Conservation (phyloP, 2,113 vertebrate species). For the Apodemus sylvaticus region DNA sequence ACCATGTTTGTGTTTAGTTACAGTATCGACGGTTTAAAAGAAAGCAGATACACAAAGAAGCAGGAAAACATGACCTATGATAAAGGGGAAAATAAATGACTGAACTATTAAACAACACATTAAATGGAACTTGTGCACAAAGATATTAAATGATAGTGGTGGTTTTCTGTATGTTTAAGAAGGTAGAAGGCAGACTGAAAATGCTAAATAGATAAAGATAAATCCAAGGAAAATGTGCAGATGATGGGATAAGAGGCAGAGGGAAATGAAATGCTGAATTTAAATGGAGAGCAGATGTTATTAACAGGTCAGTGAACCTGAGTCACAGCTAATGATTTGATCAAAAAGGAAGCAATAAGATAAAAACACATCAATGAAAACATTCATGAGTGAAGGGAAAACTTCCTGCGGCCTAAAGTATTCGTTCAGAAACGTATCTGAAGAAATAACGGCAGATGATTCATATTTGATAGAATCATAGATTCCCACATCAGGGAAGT, state of each 20-base stretch:
- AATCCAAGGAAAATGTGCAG: not conserved
- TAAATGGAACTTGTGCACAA: not conserved
- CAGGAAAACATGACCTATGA: not conserved
- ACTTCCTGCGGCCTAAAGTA: not conserved
- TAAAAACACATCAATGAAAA: not conserved
- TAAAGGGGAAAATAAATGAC: not conserved
- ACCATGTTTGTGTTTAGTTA: not conserved
- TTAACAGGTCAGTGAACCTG: not conserved
- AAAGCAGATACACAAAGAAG: not conserved
- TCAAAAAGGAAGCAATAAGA: not conserved
- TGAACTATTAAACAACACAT: not conserved
- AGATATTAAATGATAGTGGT: not conserved
- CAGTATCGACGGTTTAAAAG: not conserved
- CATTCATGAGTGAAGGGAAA: not conserved
- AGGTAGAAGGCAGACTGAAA: not conserved
- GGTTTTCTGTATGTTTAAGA: not conserved
- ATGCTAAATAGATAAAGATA: not conserved
- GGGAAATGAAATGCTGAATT: not conserved
- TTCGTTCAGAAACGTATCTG: not conserved
- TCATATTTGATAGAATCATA: not conserved
- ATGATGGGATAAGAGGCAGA: not conserved
- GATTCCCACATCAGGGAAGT: not conserved
- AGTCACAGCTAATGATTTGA: not conserved
- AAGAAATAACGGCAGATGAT: constrained; percentile 27
- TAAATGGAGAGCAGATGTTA: not conserved